Conservation (phyloP, 2,113 vertebrate genomes). For the Alethe diademata region DNA sequence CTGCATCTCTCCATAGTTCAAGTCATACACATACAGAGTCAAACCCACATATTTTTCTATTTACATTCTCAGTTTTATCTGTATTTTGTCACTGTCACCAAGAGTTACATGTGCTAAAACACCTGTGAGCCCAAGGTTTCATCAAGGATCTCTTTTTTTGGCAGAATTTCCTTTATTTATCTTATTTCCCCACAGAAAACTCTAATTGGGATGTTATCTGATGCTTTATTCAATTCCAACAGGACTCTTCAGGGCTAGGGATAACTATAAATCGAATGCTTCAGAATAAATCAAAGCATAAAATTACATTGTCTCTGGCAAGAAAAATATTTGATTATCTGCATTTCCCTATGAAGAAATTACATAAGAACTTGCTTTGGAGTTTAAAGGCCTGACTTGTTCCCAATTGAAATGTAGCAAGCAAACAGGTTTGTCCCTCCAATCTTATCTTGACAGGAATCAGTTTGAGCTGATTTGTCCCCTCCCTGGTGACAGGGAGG, state of each 20-base stretch:
- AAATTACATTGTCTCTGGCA: conserved; percentile 43
- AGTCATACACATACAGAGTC: not conserved
- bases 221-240: conserved; percentile 12
- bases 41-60: not conserved
- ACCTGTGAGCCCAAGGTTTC: not conserved
- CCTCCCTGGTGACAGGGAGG: not conserved
- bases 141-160: not conserved
- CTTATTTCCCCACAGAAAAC: not conserved
- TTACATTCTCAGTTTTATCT: not conserved
- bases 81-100: not conserved
- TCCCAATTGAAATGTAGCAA: conserved; percentile 6
- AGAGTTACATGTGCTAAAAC: not conserved
- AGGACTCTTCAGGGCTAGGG: not conserved
- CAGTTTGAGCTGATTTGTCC: conserved; percentile 9
- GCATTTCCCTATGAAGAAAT: conserved; percentile 29
- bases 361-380: not conserved
- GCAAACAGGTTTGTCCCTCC: not conserved
- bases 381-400: not conserved
- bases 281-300: conserved; percentile 53
- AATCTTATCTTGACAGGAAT: not conserved
- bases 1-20: not conserved
- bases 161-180: not conserved
- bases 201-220: not conserved
- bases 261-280: not conserved
- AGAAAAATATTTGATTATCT: conserved; percentile 44